These are phyloP conservation scores for Phaetusa simplex DNA, from an alignment of 2,113 vertebrate genomes.

Conservation along the genomic window DNA sequence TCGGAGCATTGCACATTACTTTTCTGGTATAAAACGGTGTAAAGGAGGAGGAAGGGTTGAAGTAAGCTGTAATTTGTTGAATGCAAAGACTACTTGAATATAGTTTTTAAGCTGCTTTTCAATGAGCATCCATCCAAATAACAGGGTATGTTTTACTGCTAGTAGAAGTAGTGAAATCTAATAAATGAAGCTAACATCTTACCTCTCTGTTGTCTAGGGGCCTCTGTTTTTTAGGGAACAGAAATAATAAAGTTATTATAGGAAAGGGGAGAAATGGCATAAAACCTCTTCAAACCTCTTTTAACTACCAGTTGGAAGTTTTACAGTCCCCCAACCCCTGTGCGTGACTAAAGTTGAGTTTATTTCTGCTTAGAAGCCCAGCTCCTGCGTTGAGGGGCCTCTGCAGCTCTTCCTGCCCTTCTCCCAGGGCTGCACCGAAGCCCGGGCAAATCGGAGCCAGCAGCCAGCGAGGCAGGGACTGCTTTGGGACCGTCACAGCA, in stretches of 20 bases:
- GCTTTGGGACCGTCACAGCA: neutral
- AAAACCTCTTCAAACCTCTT: neutral
- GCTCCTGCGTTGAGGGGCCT: neutral
- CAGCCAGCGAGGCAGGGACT: neutral
- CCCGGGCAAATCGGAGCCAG: neutral
- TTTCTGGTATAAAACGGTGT: neutral
- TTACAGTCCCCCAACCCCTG: neutral
- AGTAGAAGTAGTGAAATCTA: neutral
- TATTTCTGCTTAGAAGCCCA: neutral
- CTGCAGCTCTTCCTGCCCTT: neutral
- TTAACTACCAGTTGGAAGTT: neutral
- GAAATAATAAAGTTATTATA: neutral
- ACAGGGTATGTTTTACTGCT: neutral
- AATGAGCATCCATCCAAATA: neutral
- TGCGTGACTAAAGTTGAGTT: neutral
- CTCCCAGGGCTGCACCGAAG: neutral
- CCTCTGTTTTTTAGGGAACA: neutral
- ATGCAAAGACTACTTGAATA: neutral
- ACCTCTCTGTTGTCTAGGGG: neutral
- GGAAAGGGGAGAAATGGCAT: neutral
- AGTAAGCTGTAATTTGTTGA: neutral
- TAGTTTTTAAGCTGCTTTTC: neutral
- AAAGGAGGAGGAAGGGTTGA: neutral
- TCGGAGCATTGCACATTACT: neutral
- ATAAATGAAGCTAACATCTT: neutral